These are phyloP conservation scores for Allenopithecus nigroviridis DNA, from an alignment of 2,797 vertebrate species.

Conservation along the genomic window DNA sequence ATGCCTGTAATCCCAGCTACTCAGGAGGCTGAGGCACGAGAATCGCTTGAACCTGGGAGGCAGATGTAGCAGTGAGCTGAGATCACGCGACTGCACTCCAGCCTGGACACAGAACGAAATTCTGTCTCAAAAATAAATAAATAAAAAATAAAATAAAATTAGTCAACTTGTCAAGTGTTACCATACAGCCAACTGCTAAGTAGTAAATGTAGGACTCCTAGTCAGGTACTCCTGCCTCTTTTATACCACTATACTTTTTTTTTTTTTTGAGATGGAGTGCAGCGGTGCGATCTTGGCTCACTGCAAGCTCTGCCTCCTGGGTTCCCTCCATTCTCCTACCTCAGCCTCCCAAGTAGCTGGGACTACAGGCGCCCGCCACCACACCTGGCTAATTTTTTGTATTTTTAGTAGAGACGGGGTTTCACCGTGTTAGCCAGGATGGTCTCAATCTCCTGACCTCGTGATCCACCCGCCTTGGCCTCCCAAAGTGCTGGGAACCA, in stretches of 20 bases:
- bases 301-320: no score
- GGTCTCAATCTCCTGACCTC: no score
- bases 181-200: not conserved
- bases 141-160: not conserved
- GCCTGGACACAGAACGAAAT: not conserved
- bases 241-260: not conserved
- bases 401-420: no score
- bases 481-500: not conserved
- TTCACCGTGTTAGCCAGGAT: no score
- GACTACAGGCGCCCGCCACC: no score
- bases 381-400: no score
- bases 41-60: not conserved
- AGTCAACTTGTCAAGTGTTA: constrained; percentile 7
- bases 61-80: not conserved
- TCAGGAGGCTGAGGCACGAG: not conserved
- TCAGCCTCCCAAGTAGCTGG: no score
- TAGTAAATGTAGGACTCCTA: not conserved
- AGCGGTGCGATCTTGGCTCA: no score
- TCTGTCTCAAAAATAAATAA: not conserved
- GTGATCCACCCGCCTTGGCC: no score
- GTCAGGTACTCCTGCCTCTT: not conserved
- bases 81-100: not conserved
- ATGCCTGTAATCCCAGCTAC: not conserved
- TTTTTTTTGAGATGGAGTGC: no score
- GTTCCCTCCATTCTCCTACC: no score